Evolutionary conservation across 2,888 invertebrate species (phyloP), one percentile per base, ranked within the genome.

Genomic region (Meta bourneti): DNA sequence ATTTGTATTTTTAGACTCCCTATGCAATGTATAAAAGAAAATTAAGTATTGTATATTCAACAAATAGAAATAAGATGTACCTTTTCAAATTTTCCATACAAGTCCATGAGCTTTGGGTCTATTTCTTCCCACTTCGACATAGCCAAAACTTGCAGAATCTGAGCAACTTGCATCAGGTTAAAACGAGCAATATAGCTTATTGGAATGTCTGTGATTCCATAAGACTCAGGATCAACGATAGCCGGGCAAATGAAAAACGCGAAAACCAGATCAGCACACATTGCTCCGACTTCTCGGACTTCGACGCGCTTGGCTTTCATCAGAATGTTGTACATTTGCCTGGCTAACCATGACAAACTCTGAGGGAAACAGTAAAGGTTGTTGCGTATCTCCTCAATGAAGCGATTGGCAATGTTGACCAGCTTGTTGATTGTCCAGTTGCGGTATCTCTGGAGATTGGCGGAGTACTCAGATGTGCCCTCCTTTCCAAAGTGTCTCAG

Each of bases 231-330:
- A 95, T 98, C 98, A 81, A 98, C 97, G 87, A 99, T 98, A 0
- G 99, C 99, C 4, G 99, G 99, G 94, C 99, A 99, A 92, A 99
- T 97, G 94, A 99, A 98, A 94, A 97, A 96, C 11, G 98, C 98
- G 94, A 99, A 97, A 51, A 99, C 97, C 91, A 99, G 96, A 94
- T 99, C 99, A 0, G 98, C 98, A 94, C 98, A 98, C 94, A 99
- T 97, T 0, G 96, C 96, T 92, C 95, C 94, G 2, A 95, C 95
- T 93, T 95, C 95, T 93, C 94, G 94, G 74, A 95, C 95, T 87
- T 96, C 95, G 9, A 96, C 95, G 91, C 96, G 95, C 84, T 96
- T 96, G 48, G 96, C 96, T 94, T 97, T 96, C 19, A 96, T 96
- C 54, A 97, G 95, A 93, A 96, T 95, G 89, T 96, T 96, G 79